phyloP scores from a whole-genome alignment of 2,888 invertebrate species.

The Opisthograptis luteolata region DNA sequence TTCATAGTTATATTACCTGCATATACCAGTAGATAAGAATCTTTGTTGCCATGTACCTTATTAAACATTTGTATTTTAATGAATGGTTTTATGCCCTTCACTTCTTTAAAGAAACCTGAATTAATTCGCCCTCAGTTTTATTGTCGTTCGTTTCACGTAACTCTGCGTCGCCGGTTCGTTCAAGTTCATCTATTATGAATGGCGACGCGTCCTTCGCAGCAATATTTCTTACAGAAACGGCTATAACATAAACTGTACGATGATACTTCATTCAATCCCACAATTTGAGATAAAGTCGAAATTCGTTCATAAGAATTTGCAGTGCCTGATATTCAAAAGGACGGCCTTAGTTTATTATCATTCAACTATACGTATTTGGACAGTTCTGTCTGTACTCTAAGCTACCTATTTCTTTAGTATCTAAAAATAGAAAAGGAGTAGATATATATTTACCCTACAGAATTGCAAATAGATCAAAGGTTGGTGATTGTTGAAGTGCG shows the following conservation, averaged over 20 bases:
- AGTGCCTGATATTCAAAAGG: slow-evolving; percentile 3
- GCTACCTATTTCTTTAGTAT: no score
- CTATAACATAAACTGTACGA: slow-evolving; percentile 45
- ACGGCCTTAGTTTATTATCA: no score
- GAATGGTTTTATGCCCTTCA: no score
- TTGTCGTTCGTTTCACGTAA: slow-evolving; percentile 36
- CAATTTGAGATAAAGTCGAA: slow-evolving; percentile 16
- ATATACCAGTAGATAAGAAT: no score
- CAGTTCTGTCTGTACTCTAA: neutral
- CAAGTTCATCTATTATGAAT: slow-evolving; percentile 59
- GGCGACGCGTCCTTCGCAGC: slow-evolving; percentile 37
- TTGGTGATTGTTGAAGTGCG: slow-evolving; percentile 13
- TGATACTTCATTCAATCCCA: slow-evolving; percentile 29
- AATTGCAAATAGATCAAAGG: slow-evolving; percentile 38
- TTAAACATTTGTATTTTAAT: neutral
- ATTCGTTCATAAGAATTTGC: slow-evolving; percentile 9
- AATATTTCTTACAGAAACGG: slow-evolving; percentile 43
- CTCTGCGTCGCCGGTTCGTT: slow-evolving; percentile 48
- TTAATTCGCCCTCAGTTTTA: slow-evolving; percentile 19
- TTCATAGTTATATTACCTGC: no score
- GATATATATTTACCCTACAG: slow-evolving; percentile 13
- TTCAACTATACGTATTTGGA: neutral
- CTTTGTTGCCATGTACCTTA: no score
- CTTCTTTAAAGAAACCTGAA: no score
- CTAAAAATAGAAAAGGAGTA: slow-evolving; percentile 2